Percentiles rank a stretch among this genome's conserved stretches.
These are phyloP conservation scores for Tringa solitaria DNA, from an alignment of 2,113 vertebrate genomes.

Conservation along the genomic window DNA sequence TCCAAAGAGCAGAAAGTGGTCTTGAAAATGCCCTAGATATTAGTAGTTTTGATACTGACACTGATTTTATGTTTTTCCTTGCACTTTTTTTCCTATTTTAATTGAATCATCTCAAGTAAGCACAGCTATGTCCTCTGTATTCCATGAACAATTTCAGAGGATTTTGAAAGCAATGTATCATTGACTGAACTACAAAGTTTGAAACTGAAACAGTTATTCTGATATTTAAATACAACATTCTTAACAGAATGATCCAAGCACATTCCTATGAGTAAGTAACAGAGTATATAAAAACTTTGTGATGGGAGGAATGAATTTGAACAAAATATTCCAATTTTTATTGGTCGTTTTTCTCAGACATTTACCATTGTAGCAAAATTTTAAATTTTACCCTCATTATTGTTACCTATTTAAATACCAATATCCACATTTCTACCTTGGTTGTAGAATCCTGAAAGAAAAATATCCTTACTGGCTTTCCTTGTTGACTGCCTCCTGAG, in stretches of 20 bases:
- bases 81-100: background rate
- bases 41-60: background rate
- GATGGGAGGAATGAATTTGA: background rate
- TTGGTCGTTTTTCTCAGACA: background rate
- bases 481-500: background rate
- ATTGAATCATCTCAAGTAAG: background rate
- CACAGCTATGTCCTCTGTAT: background rate
- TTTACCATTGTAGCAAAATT: background rate
- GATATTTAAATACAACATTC: background rate
- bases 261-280: background rate
- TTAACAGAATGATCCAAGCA: background rate
- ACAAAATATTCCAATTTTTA: background rate
- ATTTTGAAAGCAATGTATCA: background rate
- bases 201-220: background rate
- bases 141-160: background rate
- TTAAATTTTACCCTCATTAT: background rate
- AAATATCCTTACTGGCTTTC: slow-evolving; percentile 22
- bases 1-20: background rate
- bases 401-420: background rate
- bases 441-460: background rate
- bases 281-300: background rate
- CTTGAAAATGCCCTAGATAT: background rate
- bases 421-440: background rate
- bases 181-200: background rate
- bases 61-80: background rate